Evolutionary conservation across 2,888 invertebrate species (phyloP), one percentile per base, ranked within the genome.

Genomic region (Hypsopygia costalis): DNA sequence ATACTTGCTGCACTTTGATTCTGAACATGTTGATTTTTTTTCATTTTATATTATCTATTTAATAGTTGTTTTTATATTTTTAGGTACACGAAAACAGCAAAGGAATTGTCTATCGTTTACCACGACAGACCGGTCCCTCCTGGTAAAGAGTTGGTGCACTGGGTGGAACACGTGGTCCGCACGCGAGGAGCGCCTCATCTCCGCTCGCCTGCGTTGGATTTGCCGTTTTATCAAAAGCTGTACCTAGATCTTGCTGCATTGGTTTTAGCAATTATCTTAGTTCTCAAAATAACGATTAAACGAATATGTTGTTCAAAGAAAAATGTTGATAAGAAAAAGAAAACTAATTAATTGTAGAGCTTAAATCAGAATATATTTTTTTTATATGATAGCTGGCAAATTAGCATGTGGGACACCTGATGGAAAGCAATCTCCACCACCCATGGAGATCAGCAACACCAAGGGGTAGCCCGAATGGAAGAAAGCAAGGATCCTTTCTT

Each of bases 91-190:
- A 30, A 49, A 11, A 44, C 42, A 27, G 47, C 44, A 6, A 44
- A 56, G 11, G 48, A 55, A 9, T 31, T 58, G 0, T 61, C 61
- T 0, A 45, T 43, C 6, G 21, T 54, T 7, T 59, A 55, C 45
- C 60, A 25, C 7, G 25, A 25, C n/a, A 25, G 25, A 7, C 90
- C 89, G 0, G 67, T 89, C 42, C 69, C 83, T 6, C 90, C 92
- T 0, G 61, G 91, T 43, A 87, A 90, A 11, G 90, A 90, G 3
- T 90, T 92, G 22, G 72, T 91, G 27, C 92, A 91, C 78, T 92
- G 92, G 92, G 87, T 91, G 31, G 92, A 93, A 62, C 91, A 92
- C 64, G 90, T 92, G 1, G 86, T 86, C 1, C 72, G 80, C 36
- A 89, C 91, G 0, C 65, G 78, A 10, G 91, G 91, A 0, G 90